These are phyloP conservation scores for Dynastes tityus DNA, from an alignment of 2,888 invertebrate genomes.

Conservation along the genomic window DNA sequence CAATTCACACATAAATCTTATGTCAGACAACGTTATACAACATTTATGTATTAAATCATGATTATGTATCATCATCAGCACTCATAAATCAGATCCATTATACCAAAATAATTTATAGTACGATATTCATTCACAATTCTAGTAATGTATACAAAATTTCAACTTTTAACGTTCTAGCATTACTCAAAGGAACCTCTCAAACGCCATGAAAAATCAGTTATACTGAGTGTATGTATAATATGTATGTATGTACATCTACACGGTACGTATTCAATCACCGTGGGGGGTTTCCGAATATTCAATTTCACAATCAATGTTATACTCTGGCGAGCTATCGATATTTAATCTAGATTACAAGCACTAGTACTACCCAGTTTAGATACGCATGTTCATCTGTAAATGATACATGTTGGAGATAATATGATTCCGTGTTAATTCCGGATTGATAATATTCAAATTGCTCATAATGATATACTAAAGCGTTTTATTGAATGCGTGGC, in stretches of 20 bases:
- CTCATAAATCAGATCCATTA: slow-evolving; percentile 6
- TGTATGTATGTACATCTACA: not conserved
- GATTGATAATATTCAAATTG: slow-evolving; percentile 49
- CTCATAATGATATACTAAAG: slow-evolving; percentile 41
- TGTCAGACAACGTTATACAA: not conserved
- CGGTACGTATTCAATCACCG: not conserved
- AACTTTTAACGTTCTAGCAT: not conserved
- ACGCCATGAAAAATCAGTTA: not conserved
- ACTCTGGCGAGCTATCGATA: slow-evolving; percentile 28
- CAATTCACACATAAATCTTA: slow-evolving; percentile 7
- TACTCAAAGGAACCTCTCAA: not conserved
- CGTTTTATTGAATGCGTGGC: slow-evolving; percentile 40
- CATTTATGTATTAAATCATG: not conserved
- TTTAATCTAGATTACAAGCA: slow-evolving; percentile 47
- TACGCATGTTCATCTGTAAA: slow-evolving; percentile 35
- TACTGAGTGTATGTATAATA: not conserved
- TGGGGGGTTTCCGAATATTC: slow-evolving; percentile 47
- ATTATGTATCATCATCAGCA: not conserved
- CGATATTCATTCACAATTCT: not conserved
- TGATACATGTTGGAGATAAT: slow-evolving; percentile 50
- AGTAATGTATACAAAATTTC: not conserved
- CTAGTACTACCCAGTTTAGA: slow-evolving; percentile 7
- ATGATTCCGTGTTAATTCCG: slow-evolving; percentile 47
- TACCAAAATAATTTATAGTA: not conserved
- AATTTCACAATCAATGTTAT: slow-evolving; percentile 49